Base-by-base conservation (phyloP, 2,888 invertebrate species). In the Schizotus pectinicornis region DNA sequence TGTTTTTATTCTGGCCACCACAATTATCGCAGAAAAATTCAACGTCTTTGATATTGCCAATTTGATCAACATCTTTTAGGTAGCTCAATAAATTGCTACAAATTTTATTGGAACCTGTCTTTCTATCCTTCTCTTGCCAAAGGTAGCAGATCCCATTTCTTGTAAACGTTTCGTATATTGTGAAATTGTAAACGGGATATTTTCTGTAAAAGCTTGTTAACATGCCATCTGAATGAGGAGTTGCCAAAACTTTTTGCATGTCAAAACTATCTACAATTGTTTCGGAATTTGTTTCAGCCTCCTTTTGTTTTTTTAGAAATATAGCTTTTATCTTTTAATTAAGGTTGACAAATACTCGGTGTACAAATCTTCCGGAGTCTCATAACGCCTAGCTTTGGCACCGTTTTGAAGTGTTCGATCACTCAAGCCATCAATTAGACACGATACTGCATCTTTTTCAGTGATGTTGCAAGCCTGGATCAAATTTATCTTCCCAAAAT, bases 101-200 rank as follows among this genome's bases (percentile, higher is more conserved):
- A 41, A 66, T 66, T 48, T 68, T 63, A 30, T 48, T 48, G 7
- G 30, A n/a, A 47, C 67, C 67, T 37, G 63, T 56, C 52, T 69
- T 68, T 9, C 64, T 65, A 39, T 67, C 61, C 33, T 65, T 64
- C 45, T 71, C 69, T 9, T 59, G 67, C 64, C 65, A 71, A 7
- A 66, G 11, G 49, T 59, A 70, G 56, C 72, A 69, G 56, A 46
- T 62, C 39, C 60, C 70, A 32, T 69, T 63, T 58, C 63, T 64
- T n/a, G 66, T 56, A 6, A 38, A 14, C 36, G 62, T 70, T 61
- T 71, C 71, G 42, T 72, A 71, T 9, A 70, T 41, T 14, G 69
- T 70, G 43, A 72, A 69, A 65, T 72, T 72, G 42, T 66, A 73
- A 8, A 71, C 63, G 14, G 67, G 65, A 58, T 71, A 69, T 62